phyloP scores from a whole-genome alignment of 2,888 invertebrate genomes.

The Stegophylla sp. region DNA sequence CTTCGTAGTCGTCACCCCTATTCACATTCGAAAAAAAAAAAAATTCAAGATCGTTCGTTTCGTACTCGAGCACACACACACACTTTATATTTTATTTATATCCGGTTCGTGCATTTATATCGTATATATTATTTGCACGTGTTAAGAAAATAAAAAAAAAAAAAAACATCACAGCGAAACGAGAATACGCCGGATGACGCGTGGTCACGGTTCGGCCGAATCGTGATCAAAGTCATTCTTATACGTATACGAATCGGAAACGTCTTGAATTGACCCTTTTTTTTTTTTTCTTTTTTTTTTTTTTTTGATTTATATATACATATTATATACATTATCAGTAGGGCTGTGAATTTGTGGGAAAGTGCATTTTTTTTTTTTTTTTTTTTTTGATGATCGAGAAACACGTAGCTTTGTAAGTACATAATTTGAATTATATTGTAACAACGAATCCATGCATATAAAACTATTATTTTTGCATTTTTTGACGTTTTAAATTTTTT shows the following conservation, averaged over 20 bases:
- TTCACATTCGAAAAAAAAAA: conserved; percentile 19
- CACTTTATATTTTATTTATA: neutral
- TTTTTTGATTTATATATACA: too few species aligned
- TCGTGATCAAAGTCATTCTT: conserved; percentile 46
- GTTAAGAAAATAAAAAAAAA: too few species aligned
- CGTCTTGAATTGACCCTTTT: conserved; percentile 42
- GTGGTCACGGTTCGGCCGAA: conserved; percentile 31
- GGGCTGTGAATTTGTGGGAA: too few species aligned
- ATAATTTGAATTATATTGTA: too few species aligned
- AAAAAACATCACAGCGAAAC: conserved; percentile 32
- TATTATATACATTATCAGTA: too few species aligned
- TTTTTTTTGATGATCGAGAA: too few species aligned
- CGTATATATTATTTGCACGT: neutral
- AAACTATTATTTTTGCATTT: too few species aligned
- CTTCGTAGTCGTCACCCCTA: conserved; percentile 22
- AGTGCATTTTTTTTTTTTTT: too few species aligned
- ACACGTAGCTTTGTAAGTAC: too few species aligned
- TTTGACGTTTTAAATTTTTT: too few species aligned
- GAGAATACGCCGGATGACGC: conserved; percentile 27
- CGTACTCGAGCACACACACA: conserved; percentile 24
- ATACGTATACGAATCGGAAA: conserved; percentile 43
- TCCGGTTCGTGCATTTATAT: neutral
- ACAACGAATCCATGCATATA: too few species aligned
- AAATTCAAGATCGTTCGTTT: conserved; percentile 41
- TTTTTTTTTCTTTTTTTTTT: too few species aligned